Base-by-base conservation (phyloP, 2,113 vertebrate species). In the Epinephelus lanceolatus region DNA sequence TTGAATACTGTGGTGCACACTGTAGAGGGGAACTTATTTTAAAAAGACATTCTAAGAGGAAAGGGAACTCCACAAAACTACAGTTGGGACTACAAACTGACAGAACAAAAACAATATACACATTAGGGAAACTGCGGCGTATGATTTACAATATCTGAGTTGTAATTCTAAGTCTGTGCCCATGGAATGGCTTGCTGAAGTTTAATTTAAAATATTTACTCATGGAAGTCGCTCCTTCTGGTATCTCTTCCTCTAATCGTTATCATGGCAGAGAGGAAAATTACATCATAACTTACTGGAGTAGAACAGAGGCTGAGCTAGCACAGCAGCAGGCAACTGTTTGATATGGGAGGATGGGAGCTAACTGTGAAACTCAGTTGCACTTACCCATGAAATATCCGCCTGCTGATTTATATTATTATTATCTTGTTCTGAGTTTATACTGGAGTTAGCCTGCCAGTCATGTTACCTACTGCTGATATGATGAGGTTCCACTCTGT, bases 241-340 rank as follows among this genome's bases (percentile, higher is more conserved):
- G 70, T 78, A 79, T 80, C 80, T 45, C 61, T 47, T 66, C 45
- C 72, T 76, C 71, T 81, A 82, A 81, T 86, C 85, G 57, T 86
- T 89, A 91, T 87, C 87, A 21, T 30, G 76, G 71, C 88, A 53
- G 61, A 49, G 65, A 78, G 81, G 83, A 51, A 86, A 90, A 93
- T 91, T 65, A 89, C 92, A 91, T 93, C 89, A 89, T 90, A 91
- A 93, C 84, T 90, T 86, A 82, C 47, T 65, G 85, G 78, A 78
- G 88, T 69, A 82, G 81, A 86, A 89, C 59, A 84, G 71, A 70
- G 80, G 77, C 87, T 65, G 86, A 89, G 81, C 49, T 76, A 71
- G 80, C 82, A 73, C 62, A 59, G 69, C 78, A 47, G 80, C 77
- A 65, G 83, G 71, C 53, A 55, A 63, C 37, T 0, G 47, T 85